Percentiles rank a stretch among this genome's conserved stretches.
These are phyloP conservation scores for Torymus auratus DNA, from an alignment of 2,888 invertebrate species.

Conservation along the genomic window DNA sequence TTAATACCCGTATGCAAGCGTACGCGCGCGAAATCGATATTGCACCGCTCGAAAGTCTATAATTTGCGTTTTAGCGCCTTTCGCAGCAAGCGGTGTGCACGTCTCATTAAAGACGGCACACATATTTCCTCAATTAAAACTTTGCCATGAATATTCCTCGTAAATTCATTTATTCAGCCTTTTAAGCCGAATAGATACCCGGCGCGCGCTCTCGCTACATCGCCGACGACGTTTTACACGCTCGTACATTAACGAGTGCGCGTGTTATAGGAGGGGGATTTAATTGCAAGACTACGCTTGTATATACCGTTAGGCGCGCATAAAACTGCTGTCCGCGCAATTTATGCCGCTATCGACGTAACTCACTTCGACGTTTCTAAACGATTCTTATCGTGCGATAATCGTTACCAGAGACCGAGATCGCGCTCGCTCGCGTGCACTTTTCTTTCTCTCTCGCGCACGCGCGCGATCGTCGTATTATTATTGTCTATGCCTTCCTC, in stretches of 20 bases:
- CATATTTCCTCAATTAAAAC: slow-evolving; percentile 54
- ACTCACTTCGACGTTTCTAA: slow-evolving; percentile 55
- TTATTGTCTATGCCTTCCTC: slow-evolving; percentile 26
- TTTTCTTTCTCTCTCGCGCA: background rate
- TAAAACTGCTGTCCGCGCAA: slow-evolving; percentile 56
- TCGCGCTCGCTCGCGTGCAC: slow-evolving; percentile 7
- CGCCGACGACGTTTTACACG: slow-evolving; percentile 18
- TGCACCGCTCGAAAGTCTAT: slow-evolving; percentile 26
- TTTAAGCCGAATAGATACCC: slow-evolving; percentile 24
- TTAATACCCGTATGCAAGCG: slow-evolving; percentile 11
- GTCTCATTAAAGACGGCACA: slow-evolving; percentile 43
- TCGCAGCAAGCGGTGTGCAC: slow-evolving; percentile 4
- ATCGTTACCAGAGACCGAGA: slow-evolving; percentile 47
- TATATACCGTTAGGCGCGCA: slow-evolving; percentile 53
- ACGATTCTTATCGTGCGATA: slow-evolving; percentile 57
- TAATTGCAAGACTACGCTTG: slow-evolving; percentile 47
- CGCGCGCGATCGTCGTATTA: slow-evolving; percentile 9
- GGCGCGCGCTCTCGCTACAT: background rate
- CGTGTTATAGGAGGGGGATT: slow-evolving; percentile 20
- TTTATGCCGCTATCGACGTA: slow-evolving; percentile 58
- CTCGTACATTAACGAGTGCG: slow-evolving; percentile 39
- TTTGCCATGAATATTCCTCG: slow-evolving; percentile 45
- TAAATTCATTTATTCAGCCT: slow-evolving; percentile 52
- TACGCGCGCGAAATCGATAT: slow-evolving; percentile 38
- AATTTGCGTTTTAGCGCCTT: slow-evolving; percentile 54